These are phyloP conservation scores for Porphyrio hochstetteri DNA, from an alignment of 2,113 vertebrate species.

Conservation along the genomic window DNA sequence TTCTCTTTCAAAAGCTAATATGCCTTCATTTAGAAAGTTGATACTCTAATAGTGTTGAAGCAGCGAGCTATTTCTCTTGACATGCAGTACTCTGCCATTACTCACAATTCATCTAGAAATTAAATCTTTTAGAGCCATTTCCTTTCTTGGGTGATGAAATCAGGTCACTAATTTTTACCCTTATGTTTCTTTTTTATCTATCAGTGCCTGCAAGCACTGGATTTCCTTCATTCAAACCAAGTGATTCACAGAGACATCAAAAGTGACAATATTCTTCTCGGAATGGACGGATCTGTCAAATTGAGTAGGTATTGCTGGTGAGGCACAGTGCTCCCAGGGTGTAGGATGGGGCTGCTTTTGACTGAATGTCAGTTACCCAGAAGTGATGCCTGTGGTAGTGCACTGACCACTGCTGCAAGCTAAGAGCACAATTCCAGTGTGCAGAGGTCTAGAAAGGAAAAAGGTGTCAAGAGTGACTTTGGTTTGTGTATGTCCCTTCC, in stretches of 20 bases:
- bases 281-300: constrained; percentile 98
- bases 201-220: constrained; percentile 97
- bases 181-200: neutral
- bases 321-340: neutral
- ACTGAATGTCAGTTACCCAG: neutral
- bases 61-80: neutral
- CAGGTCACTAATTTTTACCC: neutral
- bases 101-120: neutral
- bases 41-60: neutral
- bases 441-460: neutral
- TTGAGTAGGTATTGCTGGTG: constrained; percentile 84
- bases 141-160: constrained; percentile 28
- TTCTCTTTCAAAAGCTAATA: neutral
- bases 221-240: constrained; percentile 98
- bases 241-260: constrained; percentile 99
- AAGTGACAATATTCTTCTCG: constrained; percentile 97
- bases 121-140: neutral
- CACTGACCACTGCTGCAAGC: neutral
- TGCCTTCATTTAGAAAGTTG: neutral
- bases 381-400: neutral
- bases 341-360: neutral
- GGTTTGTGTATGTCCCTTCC: neutral
- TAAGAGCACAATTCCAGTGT: neutral
- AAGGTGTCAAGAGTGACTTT: neutral
- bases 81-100: constrained; percentile 1